Percentiles rank a stretch among this genome's conserved stretches.
These are phyloP conservation scores for Micropoecilia bifurca DNA, from an alignment of 2,797 vertebrate species.

Conservation along the genomic window DNA sequence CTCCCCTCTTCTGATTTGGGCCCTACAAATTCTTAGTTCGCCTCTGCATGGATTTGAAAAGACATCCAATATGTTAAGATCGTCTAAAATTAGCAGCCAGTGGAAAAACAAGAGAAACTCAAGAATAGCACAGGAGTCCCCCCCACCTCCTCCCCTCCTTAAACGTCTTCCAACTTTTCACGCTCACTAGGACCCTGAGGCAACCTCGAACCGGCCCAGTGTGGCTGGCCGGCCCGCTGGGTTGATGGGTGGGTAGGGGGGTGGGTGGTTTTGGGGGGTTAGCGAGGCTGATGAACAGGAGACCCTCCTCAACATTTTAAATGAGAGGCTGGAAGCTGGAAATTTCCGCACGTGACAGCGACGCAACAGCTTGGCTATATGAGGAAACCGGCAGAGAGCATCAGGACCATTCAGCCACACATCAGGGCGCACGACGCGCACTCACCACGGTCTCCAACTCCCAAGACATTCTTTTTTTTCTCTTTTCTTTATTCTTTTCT, in stretches of 20 bases:
- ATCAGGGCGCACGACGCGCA: conserved; percentile 52
- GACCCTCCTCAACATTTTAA: conserved; percentile 79
- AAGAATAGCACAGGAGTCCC: background rate
- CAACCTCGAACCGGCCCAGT: conserved; percentile 38
- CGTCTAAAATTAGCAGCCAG: conserved; percentile 14
- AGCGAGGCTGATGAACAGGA: conserved; percentile 45
- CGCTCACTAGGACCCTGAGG: conserved; percentile 79
- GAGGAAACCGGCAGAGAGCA: conserved; percentile 79
- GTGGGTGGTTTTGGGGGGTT: conserved; percentile 30
- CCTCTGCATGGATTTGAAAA: background rate
- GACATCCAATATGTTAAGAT: background rate
- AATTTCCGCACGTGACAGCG: conserved; percentile 82
- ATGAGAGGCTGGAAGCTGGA: conserved; percentile 67
- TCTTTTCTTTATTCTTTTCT: no score
- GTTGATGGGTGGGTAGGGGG: background rate
- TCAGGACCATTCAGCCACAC: conserved; percentile 83
- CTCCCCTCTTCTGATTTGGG: background rate
- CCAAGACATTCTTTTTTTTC: conserved; percentile 15
- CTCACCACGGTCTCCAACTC: conserved; percentile 10
- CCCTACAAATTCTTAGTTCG: background rate
- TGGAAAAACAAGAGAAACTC: conserved; percentile 20
- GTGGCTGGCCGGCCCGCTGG: conserved; percentile 1
- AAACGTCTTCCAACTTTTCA: conserved; percentile 27
- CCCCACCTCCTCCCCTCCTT: background rate
- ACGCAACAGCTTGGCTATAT: conserved; percentile 73